Base-by-base conservation (phyloP, 2,797 vertebrate genomes). In the Pseudochirops cupreus region DNA sequence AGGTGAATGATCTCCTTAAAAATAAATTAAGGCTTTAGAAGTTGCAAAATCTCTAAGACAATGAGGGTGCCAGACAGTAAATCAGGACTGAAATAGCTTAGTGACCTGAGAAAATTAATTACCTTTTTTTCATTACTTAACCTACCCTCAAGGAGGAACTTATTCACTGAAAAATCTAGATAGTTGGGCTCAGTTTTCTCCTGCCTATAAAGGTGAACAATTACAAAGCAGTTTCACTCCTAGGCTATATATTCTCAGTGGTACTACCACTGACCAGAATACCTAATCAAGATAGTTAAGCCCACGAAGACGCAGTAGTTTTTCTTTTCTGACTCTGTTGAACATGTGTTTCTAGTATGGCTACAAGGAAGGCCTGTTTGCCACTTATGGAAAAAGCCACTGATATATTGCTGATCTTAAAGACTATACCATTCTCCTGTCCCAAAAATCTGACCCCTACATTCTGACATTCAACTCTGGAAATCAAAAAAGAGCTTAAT, bases 1-100 rank as follows among this genome's bases (percentile, higher is more conserved):
- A 93, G 29, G 33, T 50, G 39, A 91, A 29, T 91, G 56, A 92
- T 91, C 91, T 94, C 89, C 59, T 33, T 53, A 93, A 92, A 93
- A 21, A 82, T 89, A 18, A 92, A 2, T 31, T 89, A 94, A 2
- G 46, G 39, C 31, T 56, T 93, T 46, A 39, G 26, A 55, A 31
- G 67, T 11, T 59, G 21, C 52, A 91, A 67, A 92, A 58, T 95
- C 55, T 50, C 52, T 59, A 93, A 95, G 56, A 5, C 24, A 59
- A 94, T 58, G 29, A 93, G 39, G n/a, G 6, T 52, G 54, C 46
- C 31, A 92, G 62, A 92, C 52, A 91, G 29, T 59, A 67, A 95
- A 89, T 31, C 57, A 46, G n/a, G 52, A 59, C 57, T 96, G 50
- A 9, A 54, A 53, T 87, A 93, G 46, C 93, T 91, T 92, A 90